These are phyloP conservation scores for Macrobrachium rosenbergii DNA, from an alignment of 1,140 invertebrate genomes.

Conservation along the genomic window DNA sequence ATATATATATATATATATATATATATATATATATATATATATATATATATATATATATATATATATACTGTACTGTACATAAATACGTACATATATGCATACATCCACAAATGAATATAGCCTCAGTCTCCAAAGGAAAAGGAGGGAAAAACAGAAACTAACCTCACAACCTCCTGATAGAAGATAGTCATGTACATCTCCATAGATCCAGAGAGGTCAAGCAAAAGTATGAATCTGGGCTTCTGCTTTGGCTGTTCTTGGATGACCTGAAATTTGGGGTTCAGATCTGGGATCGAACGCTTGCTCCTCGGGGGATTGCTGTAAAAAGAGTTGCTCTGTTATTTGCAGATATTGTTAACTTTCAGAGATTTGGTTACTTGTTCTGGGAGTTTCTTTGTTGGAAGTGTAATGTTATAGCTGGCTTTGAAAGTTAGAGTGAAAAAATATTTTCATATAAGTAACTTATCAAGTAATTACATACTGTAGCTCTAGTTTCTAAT, in stretches of 20 bases:
- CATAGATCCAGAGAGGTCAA: constrained; percentile 46
- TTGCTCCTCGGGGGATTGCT: constrained; percentile 10
- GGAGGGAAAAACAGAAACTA: neutral
- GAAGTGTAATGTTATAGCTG: too few species aligned
- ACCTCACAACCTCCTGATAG: constrained; percentile 39
- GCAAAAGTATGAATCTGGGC: constrained; percentile 34
- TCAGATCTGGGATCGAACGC: neutral
- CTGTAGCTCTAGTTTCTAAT: too few species aligned
- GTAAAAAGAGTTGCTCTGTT: neutral
- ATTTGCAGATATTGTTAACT: neutral
- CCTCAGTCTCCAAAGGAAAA: neutral
- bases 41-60: too few species aligned
- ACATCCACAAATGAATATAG: neutral
- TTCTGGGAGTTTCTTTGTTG: too few species aligned
- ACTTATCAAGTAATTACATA: too few species aligned
- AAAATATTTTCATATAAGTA: too few species aligned
- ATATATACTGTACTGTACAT: too few species aligned
- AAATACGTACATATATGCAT: too few species aligned
- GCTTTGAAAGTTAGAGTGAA: too few species aligned
- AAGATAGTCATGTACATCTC: constrained; percentile 26
- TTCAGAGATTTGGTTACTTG: too few species aligned
- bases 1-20: too few species aligned
- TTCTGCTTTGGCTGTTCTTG: constrained; percentile 10
- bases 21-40: too few species aligned
- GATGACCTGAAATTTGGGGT: constrained; percentile 14